Base-by-base conservation (phyloP, 2,888 invertebrate species). In the Crepidodera aurea region DNA sequence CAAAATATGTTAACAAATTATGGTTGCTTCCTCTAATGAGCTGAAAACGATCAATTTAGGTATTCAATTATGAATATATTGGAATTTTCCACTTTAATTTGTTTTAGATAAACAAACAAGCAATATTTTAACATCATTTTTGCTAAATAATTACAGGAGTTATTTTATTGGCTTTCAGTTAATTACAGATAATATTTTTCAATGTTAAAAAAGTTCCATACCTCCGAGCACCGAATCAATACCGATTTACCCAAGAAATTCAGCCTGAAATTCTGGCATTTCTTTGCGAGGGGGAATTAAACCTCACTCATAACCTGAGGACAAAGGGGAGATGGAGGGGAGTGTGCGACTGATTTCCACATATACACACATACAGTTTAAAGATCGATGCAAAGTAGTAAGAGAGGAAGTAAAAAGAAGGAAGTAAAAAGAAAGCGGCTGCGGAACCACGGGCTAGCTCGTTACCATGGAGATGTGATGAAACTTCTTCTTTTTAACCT, bases 401-500 rank as follows among this genome's bases (percentile, higher is more conserved):
- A 68, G 72, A 69, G 69, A 68, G 69, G 68, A 68, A 67, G 68
- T 65, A 69, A 64, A 61, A 69, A 68, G 66, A 65, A 67, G 67
- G 63, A 44, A 67, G 66, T 63, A 69, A 65, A 62, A 69, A 69
- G 66, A 65, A 68, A 67, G 64, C 67, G 66, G 71, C 70, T 69
- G 70, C 73, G 71, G 72, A 73, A 79, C 79, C 78, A 79, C 79
- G 79, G 81, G 81, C 79, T 78, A 80, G 80, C 81, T 81, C 81
- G 81, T 81, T 81, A 81, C 82, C 81, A 81, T 81, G 82, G 82
- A 77, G 81, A 81, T 82, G 81, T 81, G 82, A 79, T 80, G 80
- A 81, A 80, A 80, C 78, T 78, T 79, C 80, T 81, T 80, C 80
- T 81, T 81, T 81, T 81, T 81, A 81, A 81, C 81, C 81, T 79